phyloP scores from a whole-genome alignment of 2,888 invertebrate species.

The Meteorus colon region DNA sequence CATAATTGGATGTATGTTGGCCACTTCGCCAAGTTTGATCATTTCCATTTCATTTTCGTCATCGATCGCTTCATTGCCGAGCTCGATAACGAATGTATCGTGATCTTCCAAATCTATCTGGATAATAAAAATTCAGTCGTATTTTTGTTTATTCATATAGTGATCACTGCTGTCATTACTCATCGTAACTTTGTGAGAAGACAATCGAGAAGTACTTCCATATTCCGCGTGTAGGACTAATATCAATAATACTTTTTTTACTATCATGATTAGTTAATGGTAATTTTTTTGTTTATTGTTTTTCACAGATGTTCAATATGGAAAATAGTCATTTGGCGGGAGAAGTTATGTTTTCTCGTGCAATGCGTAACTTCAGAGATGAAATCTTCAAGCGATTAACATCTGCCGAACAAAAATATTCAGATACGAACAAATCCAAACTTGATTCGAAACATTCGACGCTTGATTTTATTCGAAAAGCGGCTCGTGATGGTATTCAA shows the following conservation, averaged over 20 bases:
- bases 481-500: constrained; percentile 64
- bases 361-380: constrained; percentile 75
- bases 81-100: constrained; percentile 60
- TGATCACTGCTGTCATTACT: constrained; percentile 2
- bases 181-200: constrained; percentile 54
- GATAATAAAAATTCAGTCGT: constrained; percentile 6
- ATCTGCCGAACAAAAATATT: constrained; percentile 44
- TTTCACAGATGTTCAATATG: constrained; percentile 80
- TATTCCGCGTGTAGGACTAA: constrained; percentile 41
- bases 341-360: constrained; percentile 82
- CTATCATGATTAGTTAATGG: constrained; percentile 16
- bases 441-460: constrained; percentile 59
- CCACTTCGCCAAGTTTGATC: constrained; percentile 65
- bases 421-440: constrained; percentile 68
- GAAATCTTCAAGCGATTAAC: constrained; percentile 75
- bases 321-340: constrained; percentile 79
- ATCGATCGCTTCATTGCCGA: constrained; percentile 64
- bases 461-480: constrained; percentile 64
- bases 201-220: constrained; percentile 49
- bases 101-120: constrained; percentile 59
- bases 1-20: constrained; percentile 50
- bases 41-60: constrained; percentile 72
- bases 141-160: constrained; percentile 24
- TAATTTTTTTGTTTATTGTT: constrained; percentile 22
- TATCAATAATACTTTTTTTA: constrained; percentile 42